Base-by-base conservation (phyloP, 2,797 vertebrate genomes). In the Xiphophorus birchmanni region DNA sequence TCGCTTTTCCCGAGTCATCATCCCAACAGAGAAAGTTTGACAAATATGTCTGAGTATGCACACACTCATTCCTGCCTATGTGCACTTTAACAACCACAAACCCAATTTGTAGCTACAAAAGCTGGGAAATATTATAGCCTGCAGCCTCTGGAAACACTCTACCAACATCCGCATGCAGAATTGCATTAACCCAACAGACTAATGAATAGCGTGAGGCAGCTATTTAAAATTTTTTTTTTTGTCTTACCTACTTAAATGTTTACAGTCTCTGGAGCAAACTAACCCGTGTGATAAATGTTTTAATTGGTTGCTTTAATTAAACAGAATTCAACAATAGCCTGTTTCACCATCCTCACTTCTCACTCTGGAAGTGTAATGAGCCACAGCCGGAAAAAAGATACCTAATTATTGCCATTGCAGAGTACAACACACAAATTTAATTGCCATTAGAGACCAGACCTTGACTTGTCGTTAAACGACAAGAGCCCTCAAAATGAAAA, bases 271-370 rank as follows among this genome's bases (percentile, higher is more conserved):
- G 32, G 85, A 89, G 92, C 86, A 89, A 85, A 90, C 84, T 86
- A 80, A 86, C 88, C 91, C 86, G 88, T 92, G 86, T 88, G 88
- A 91, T 94, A 94, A 92, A 87, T 91, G 83, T 91, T 93, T 92
- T 92, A 95, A 94, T 94, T 94, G 93, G 88, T 84, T 87, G 65
- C 89, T 93, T 92, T 93, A 92, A 94, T 94, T 93, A 91, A 93
- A 82, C 86, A 17, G 48, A 86, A 78, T 92, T 91, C 83, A 92
- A 94, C 90, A 93, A 93, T 93, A 89, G 83, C 78, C 78, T 81
- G 60, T 87, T 89, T 89, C 80, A 80, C 87, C 80, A 73, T 87
- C 82, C 74, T 82, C 29, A 52, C 83, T 65, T 89, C 80, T 88
- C 88, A 79, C 82, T 73, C 82, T 87, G 79, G 84, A 92, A 86